Percentiles rank a stretch among this genome's conserved stretches.
These are phyloP conservation scores for Macrocentrus cingulum DNA, from an alignment of 1,140 invertebrate species.

Conservation along the genomic window DNA sequence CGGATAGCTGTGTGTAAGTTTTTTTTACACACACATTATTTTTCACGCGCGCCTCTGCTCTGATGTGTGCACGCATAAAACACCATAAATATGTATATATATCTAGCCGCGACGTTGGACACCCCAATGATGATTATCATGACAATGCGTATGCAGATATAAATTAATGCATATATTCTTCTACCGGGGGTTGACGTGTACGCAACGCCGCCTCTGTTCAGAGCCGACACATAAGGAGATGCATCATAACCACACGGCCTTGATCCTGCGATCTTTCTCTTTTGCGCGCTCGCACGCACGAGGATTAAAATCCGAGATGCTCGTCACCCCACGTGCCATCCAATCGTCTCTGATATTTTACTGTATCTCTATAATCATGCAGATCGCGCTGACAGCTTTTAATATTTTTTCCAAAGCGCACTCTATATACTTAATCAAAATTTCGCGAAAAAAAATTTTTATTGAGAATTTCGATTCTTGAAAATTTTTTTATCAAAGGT, in stretches of 20 bases:
- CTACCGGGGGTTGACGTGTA: conserved; percentile 47
- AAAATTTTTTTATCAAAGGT: no score
- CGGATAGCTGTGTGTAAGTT: neutral
- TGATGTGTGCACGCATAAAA: neutral
- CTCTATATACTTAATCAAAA: no score
- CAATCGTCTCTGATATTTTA: no score
- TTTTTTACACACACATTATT: neutral
- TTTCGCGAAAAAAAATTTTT: no score
- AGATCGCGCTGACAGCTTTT: no score
- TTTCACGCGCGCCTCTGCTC: no score
- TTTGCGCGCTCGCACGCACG: conserved; percentile 16
- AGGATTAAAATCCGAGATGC: conserved; percentile 13
- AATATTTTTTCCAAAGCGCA: no score
- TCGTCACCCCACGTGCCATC: no score
- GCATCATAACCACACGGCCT: conserved; percentile 29
- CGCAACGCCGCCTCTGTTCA: conserved; percentile 23
- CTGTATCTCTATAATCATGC: no score
- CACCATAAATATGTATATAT: conserved; percentile 30
- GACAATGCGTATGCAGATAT: conserved; percentile 56
- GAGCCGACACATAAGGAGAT: conserved; percentile 35
- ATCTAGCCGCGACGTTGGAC: conserved; percentile 32
- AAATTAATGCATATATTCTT: conserved; percentile 60
- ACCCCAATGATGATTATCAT: conserved; percentile 47
- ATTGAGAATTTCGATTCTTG: no score
- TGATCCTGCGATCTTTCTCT: conserved; percentile 25